These are phyloP conservation scores for Psilopogon haemacephalus DNA, from an alignment of 2,113 vertebrate genomes.

Conservation along the genomic window DNA sequence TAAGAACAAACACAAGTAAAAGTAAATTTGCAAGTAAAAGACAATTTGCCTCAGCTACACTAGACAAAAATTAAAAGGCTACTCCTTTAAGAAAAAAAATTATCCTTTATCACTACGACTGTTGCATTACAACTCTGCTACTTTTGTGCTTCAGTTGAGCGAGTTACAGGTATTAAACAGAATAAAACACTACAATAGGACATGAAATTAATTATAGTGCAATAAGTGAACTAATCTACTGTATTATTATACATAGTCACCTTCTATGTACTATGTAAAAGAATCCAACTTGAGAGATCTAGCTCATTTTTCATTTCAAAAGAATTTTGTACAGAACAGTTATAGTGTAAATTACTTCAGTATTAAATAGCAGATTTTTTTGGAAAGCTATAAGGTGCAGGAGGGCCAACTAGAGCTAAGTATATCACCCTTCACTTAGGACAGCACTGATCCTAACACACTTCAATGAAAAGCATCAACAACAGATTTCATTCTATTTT, in stretches of 20 bases:
- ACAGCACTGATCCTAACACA: background rate
- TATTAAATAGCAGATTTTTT: background rate
- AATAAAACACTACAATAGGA: constrained; percentile 5
- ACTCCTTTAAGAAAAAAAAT: background rate
- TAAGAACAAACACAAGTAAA: background rate
- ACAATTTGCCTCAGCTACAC: background rate
- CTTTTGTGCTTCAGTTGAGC: constrained; percentile 21
- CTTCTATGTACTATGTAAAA: constrained; percentile 34
- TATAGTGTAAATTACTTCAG: background rate
- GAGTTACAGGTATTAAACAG: constrained; percentile 23
- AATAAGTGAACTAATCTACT: constrained; percentile 2
- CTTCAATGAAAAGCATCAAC: background rate
- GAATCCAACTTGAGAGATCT: background rate
- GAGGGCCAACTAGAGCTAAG: background rate
- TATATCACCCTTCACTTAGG: background rate
- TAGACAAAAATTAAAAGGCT: background rate
- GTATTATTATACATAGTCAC: background rate
- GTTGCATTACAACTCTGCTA: background rate
- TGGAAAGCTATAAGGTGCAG: background rate
- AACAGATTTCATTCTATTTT: background rate
- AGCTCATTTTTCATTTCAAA: background rate
- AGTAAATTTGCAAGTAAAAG: background rate
- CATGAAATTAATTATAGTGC: constrained; percentile 8
- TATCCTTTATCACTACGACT: background rate
- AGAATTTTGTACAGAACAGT: background rate